Evolutionary conservation across 2,888 invertebrate genomes (phyloP).

Genomic region (Stictocephala bisonia): DNA sequence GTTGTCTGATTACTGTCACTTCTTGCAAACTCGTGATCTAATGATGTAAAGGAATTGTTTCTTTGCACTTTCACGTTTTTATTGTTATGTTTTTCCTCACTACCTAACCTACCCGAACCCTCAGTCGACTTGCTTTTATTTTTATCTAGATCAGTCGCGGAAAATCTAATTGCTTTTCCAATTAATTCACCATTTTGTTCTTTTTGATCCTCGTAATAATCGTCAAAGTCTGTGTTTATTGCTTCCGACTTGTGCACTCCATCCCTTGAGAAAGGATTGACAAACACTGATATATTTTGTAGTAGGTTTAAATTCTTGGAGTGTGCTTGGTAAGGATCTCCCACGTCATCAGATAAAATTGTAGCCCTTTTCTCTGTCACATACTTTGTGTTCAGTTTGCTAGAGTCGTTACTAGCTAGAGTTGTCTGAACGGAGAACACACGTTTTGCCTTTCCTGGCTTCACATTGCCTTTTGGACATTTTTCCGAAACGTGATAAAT

Average conservation of each 20-base stretch:
- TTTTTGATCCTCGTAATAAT: conserved; percentile 56
- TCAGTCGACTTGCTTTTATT: conserved; percentile 48
- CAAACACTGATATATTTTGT: conserved; percentile 71
- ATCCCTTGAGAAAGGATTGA: conserved; percentile 70
- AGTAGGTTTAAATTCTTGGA: conserved; percentile 55
- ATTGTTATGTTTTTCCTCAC: conserved; percentile 33
- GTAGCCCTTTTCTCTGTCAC: conserved; percentile 63
- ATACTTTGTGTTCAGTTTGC: conserved; percentile 63
- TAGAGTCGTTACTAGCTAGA: conserved; percentile 65
- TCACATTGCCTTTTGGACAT: conserved; percentile 49
- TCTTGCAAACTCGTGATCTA: conserved; percentile 49
- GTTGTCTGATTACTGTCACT: conserved; percentile 55
- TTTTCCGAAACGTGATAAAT: conserved; percentile 71
- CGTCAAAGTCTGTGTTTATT: conserved; percentile 58
- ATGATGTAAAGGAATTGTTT: conserved; percentile 53
- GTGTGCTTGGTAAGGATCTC: conserved; percentile 52
- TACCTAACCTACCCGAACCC: conserved; percentile 40
- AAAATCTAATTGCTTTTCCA: conserved; percentile 42
- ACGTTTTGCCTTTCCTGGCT: conserved; percentile 59
- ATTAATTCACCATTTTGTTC: conserved; percentile 49
- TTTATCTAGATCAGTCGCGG: conserved; percentile 46
- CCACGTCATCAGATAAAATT: conserved; percentile 34
- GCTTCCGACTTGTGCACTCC: conserved; percentile 52
- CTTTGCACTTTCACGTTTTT: conserved; percentile 46
- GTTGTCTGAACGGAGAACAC: conserved; percentile 69